phyloP scores from a whole-genome alignment of 2,113 vertebrate genomes.

The Perccottus glenii region DNA sequence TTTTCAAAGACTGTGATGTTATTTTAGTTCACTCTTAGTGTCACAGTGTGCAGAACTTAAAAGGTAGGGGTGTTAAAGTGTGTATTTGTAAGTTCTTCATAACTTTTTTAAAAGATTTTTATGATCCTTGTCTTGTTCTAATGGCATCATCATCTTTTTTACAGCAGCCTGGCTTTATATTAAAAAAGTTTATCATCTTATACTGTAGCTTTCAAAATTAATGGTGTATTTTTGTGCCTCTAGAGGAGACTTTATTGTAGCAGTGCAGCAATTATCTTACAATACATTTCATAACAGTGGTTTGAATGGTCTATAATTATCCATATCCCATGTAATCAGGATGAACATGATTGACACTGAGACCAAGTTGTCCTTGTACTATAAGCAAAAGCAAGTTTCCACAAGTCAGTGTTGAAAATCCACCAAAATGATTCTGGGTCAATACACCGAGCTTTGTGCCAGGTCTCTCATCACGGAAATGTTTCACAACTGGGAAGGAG shows the following conservation, averaged over 20 bases:
- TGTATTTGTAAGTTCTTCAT: background rate
- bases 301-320: slow-evolving; percentile 36
- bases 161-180: background rate
- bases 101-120: background rate
- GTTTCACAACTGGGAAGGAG: slow-evolving; percentile 41
- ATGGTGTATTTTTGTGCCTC: background rate
- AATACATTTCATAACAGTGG: slow-evolving; percentile 3
- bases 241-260: slow-evolving; percentile 7
- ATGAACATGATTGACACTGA: slow-evolving; percentile 23
- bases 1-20: too few species aligned
- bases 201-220: background rate
- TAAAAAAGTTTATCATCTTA: background rate
- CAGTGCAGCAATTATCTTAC: slow-evolving; percentile 8
- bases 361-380: slow-evolving; percentile 32
- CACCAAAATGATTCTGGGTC: slow-evolving; percentile 25
- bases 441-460: slow-evolving; percentile 34
- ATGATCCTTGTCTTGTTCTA: background rate
- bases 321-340: slow-evolving; percentile 26
- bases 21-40: too few species aligned
- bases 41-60: too few species aligned
- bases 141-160: slow-evolving; percentile 7
- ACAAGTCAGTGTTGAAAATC: slow-evolving; percentile 10
- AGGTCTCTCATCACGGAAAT: slow-evolving; percentile 56
- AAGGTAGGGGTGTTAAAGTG: too few species aligned
- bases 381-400: slow-evolving; percentile 16